phyloP scores from a whole-genome alignment of 37 sponge, comb jelly and placozoan genomes.

The Bolinopsis microptera region DNA sequence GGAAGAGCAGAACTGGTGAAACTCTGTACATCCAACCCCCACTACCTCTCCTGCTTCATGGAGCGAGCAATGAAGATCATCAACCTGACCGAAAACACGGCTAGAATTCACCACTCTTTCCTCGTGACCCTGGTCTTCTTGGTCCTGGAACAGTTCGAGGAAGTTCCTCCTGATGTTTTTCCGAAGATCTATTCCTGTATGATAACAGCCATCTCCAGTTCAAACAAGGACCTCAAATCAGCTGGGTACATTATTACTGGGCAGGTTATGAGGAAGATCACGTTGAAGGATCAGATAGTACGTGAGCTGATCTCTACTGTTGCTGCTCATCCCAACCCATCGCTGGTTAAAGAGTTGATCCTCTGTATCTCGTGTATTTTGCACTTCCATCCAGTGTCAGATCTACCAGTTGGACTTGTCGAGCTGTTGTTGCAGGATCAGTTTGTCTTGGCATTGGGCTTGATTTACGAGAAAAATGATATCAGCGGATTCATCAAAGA shows the following conservation, averaged over 20 bases:
- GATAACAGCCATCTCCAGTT: not conserved
- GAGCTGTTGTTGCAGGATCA: slow-evolving; percentile 1
- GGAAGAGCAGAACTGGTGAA: slow-evolving; percentile 13
- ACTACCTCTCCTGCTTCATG: slow-evolving; percentile 44
- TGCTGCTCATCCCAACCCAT: not conserved
- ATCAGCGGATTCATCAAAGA: slow-evolving; percentile 5
- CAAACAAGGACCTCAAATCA: slow-evolving; percentile 40
- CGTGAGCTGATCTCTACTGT: not conserved
- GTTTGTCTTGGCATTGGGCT: not conserved
- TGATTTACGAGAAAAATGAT: slow-evolving; percentile 28
- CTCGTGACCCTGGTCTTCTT: slow-evolving; percentile 29
- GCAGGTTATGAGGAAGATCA: slow-evolving; percentile 22
- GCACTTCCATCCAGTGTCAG: not conserved
- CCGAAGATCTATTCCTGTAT: slow-evolving; percentile 33
- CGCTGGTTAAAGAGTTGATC: not conserved
- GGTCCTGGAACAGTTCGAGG: slow-evolving; percentile 42
- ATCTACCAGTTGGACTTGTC: not conserved
- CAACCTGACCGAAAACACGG: not conserved
- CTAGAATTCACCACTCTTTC: slow-evolving; percentile 43
- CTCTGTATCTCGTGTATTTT: slow-evolving; percentile 27
- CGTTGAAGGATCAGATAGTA: not conserved
- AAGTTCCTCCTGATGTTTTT: slow-evolving; percentile 42
- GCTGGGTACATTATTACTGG: slow-evolving; percentile 37
- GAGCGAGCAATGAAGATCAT: slow-evolving; percentile 1
- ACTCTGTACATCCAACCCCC: slow-evolving; percentile 29